Conservation (phyloP, 2,113 vertebrate genomes). For the Axis porcinus region DNA sequence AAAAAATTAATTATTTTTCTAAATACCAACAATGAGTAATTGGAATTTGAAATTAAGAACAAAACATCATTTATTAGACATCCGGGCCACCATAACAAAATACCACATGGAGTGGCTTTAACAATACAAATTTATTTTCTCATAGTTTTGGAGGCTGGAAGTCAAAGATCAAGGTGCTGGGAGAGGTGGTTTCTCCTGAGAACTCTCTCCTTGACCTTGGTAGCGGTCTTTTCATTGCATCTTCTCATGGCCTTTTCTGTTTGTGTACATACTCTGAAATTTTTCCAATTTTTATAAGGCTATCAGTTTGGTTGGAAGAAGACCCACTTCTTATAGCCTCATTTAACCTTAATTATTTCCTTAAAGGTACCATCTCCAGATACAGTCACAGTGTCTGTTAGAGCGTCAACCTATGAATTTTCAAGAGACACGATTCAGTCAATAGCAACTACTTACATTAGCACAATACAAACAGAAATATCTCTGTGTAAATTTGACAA, state of each 20-base stretch:
- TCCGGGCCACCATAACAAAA: neutral
- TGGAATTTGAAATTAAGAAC: neutral
- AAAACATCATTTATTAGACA: neutral
- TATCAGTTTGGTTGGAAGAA: neutral
- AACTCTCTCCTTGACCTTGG: neutral
- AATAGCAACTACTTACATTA: neutral
- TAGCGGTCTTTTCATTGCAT: neutral
- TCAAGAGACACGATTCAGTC: neutral
- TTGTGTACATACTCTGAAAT: neutral
- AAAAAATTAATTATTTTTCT: neutral
- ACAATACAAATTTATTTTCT: neutral
- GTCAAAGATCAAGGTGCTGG: neutral
- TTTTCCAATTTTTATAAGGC: neutral
- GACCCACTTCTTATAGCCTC: neutral
- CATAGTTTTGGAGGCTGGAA: neutral
- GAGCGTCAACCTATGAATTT: neutral
- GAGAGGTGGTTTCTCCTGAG: neutral
- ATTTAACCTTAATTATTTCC: neutral
- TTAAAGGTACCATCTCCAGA: neutral
- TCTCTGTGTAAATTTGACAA: neutral
- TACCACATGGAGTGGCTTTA: neutral
- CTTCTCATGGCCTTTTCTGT: neutral
- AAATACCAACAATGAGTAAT: neutral
- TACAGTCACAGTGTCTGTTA: neutral
- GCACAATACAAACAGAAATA: neutral